A percentile compares a stretch with the other conserved stretches of the same genome.
phyloP scores from a whole-genome alignment of 64 coral and sea anemone species.

The Stichodactyla mertensii region DNA sequence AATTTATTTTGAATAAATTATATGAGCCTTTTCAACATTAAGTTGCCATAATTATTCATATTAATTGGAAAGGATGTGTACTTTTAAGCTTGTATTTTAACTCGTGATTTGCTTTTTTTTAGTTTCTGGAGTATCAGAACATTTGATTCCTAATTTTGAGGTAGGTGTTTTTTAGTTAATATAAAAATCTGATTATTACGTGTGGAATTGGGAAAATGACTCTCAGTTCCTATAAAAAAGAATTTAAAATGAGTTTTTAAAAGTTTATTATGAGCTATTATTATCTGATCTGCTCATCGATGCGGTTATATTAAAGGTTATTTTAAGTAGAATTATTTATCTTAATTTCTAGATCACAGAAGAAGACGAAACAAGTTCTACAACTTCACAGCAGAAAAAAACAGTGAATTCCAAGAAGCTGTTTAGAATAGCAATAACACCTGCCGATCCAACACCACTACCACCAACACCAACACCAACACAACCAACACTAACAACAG shows the following conservation, averaged over 20 bases:
- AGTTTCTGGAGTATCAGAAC: conserved; percentile 3
- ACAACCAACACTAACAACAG: not conserved
- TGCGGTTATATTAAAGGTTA: no score
- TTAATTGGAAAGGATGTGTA: no score
- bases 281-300: no score
- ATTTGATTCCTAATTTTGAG: conserved; percentile 22
- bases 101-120: not conserved
- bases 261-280: no score
- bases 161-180: not conserved
- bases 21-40: no score
- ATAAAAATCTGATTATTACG: no score
- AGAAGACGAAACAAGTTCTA: not conserved
- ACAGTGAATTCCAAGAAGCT: not conserved
- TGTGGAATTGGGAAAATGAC: no score
- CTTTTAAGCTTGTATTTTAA: not conserved
- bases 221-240: no score
- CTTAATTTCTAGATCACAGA: not conserved
- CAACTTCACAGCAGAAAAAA: not conserved
- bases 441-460: not conserved
- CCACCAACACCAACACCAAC: not conserved
- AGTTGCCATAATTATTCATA: no score
- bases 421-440: not conserved
- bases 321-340: no score
- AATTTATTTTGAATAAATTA: no score
- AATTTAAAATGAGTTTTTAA: no score